A percentile compares a stretch with the other conserved stretches of the same genome.
phyloP scores from a whole-genome alignment of 1,140 invertebrate genomes.

The Carcinoscorpius rotundicauda region DNA sequence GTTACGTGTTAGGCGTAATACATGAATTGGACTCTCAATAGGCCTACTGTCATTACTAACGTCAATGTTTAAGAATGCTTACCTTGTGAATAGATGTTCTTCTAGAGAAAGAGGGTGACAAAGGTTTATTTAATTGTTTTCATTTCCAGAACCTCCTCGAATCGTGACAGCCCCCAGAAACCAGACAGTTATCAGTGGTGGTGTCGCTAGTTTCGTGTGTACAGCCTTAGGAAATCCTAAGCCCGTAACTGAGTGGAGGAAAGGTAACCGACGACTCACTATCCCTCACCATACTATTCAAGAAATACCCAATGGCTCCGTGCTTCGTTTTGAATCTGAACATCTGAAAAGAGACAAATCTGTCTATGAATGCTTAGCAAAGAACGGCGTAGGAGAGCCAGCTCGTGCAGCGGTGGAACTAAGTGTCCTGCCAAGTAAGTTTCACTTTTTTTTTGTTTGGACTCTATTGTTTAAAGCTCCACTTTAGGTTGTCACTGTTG shows the following conservation, averaged over 20 bases:
- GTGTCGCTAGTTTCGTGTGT: slow-evolving; percentile 91
- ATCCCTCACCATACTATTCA: slow-evolving; percentile 33
- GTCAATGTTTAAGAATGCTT: no score
- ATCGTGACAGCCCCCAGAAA: slow-evolving; percentile 72
- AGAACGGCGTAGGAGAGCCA: slow-evolving; percentile 86
- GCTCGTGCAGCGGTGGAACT: slow-evolving; percentile 76
- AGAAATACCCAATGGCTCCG: slow-evolving; percentile 51
- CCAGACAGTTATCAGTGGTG: slow-evolving; percentile 72
- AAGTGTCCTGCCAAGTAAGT: slow-evolving; percentile 75
- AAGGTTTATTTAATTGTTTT: no score
- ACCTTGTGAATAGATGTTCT: no score
- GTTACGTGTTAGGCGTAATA: no score
- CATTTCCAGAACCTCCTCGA: slow-evolving; percentile 69
- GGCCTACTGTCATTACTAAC: no score
- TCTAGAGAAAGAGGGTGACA: no score
- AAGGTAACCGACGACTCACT: slow-evolving; percentile 32
- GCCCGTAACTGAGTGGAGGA: slow-evolving; percentile 39
- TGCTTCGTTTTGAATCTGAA: slow-evolving; percentile 86
- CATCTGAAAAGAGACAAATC: slow-evolving; percentile 73
- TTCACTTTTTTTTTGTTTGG: no score
- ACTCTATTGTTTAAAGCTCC: no score
- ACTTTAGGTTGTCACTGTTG: no score
- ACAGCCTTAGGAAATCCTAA: slow-evolving; percentile 74
- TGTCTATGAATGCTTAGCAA: slow-evolving; percentile 88
- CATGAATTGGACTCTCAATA: no score